Percentiles rank a stretch among this genome's conserved stretches.
phyloP scores from a whole-genome alignment of 2,113 vertebrate genomes.

The Grantiella picta region DNA sequence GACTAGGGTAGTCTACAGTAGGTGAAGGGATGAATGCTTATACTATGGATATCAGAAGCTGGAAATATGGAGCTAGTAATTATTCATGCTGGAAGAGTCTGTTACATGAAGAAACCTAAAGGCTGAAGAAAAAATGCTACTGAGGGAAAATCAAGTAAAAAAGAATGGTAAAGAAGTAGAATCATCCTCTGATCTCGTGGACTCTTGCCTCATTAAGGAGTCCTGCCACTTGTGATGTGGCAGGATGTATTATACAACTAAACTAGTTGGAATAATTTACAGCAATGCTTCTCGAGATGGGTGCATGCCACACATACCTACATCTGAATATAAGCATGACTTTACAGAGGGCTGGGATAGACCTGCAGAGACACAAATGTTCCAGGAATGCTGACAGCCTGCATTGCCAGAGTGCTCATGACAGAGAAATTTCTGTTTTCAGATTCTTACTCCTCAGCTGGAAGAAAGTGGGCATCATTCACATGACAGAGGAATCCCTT shows the following conservation, averaged over 20 bases:
- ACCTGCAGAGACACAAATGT: not conserved
- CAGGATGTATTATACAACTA: not conserved
- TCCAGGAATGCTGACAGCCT: conserved; percentile 2
- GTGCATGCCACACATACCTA: conserved; percentile 32
- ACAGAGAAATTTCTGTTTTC: not conserved
- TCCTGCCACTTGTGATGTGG: not conserved
- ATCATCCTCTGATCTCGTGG: not conserved
- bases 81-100: not conserved
- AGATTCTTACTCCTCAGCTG: not conserved
- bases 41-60: not conserved
- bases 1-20: not conserved
- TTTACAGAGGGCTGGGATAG: not conserved
- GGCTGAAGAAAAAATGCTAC: not conserved
- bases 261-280: not conserved
- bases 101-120: not conserved
- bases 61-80: not conserved
- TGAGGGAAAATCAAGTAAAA: not conserved
- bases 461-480: not conserved
- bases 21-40: not conserved
- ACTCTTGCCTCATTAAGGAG: not conserved
- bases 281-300: not conserved
- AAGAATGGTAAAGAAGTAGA: not conserved
- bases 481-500: not conserved
- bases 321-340: not conserved
- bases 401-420: not conserved